These are phyloP conservation scores for Pitangus sulphuratus DNA, from an alignment of 2,797 vertebrate species.

Conservation along the genomic window DNA sequence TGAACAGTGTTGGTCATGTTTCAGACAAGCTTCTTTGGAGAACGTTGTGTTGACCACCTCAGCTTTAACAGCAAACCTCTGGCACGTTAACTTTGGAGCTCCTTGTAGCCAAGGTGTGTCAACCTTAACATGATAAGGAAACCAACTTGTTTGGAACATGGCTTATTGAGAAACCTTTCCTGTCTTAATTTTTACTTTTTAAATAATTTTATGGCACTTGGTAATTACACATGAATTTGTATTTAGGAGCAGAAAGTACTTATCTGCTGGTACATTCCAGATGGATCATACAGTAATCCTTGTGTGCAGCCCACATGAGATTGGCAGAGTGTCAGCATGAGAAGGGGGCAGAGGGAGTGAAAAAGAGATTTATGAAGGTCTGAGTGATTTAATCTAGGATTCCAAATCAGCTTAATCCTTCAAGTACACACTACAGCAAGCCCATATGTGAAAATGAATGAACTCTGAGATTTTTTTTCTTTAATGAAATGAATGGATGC, in stretches of 20 bases:
- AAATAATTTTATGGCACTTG: background rate
- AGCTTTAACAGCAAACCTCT: background rate
- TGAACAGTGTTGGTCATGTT: background rate
- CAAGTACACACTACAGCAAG: constrained; percentile 37
- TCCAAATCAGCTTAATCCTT: constrained; percentile 70
- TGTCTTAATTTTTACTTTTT: background rate
- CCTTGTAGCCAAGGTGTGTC: background rate
- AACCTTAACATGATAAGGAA: background rate
- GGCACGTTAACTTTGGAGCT: background rate
- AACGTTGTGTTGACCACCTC: background rate
- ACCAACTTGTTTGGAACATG: background rate
- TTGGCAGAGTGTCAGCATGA: constrained; percentile 55
- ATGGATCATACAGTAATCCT: constrained; percentile 76
- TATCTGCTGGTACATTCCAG: constrained; percentile 61
- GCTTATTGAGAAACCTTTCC: background rate
- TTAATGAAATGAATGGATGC: constrained; percentile 33
- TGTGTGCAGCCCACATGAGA: constrained; percentile 64
- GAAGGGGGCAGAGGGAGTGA: constrained; percentile 62
- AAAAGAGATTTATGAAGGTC: constrained; percentile 66
- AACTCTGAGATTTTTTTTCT: constrained; percentile 21
- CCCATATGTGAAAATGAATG: constrained; percentile 65
- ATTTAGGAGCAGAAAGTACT: constrained; percentile 56
- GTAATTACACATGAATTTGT: constrained; percentile 38
- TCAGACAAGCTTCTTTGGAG: background rate
- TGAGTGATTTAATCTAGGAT: constrained; percentile 71